Evolutionary conservation across 2,797 vertebrate genomes (phyloP).

Genomic region (Cynopterus sphinx): DNA sequence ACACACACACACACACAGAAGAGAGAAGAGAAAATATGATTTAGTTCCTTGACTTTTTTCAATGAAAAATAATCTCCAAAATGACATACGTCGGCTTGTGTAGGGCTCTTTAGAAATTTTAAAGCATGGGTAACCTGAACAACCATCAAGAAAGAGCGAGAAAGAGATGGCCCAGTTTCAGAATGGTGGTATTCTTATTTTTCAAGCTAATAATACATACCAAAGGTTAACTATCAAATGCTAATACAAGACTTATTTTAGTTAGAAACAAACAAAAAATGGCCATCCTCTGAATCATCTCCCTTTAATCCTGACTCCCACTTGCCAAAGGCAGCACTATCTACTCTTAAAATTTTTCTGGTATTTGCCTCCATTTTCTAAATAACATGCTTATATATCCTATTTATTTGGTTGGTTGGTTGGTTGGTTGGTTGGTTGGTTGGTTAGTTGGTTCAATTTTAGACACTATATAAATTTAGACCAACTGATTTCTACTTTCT

Average conservation of each 20-base stretch:
- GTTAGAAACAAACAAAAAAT: background rate
- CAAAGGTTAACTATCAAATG: background rate
- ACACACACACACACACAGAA: background rate
- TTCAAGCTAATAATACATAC: background rate
- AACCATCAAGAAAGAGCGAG: background rate
- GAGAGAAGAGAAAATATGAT: background rate
- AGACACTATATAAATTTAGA: background rate
- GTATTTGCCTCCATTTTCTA: background rate
- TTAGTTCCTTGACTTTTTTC: constrained; percentile 3
- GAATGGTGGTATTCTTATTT: background rate
- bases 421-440: too few relatives aligned
- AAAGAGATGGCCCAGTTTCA: background rate
- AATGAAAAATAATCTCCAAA: background rate
- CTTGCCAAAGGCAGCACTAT: background rate
- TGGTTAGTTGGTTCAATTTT: background rate
- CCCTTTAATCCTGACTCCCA: background rate
- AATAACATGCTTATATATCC: background rate
- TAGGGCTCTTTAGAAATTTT: background rate
- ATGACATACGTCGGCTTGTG: background rate
- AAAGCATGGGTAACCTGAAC: background rate
- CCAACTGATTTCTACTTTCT: background rate
- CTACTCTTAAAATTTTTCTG: background rate
- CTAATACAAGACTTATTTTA: background rate
- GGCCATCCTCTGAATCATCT: background rate
- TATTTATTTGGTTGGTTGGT: background rate